Evolutionary conservation across 2,888 invertebrate species (phyloP).

Genomic region (Drosophila aldrichi): DNA sequence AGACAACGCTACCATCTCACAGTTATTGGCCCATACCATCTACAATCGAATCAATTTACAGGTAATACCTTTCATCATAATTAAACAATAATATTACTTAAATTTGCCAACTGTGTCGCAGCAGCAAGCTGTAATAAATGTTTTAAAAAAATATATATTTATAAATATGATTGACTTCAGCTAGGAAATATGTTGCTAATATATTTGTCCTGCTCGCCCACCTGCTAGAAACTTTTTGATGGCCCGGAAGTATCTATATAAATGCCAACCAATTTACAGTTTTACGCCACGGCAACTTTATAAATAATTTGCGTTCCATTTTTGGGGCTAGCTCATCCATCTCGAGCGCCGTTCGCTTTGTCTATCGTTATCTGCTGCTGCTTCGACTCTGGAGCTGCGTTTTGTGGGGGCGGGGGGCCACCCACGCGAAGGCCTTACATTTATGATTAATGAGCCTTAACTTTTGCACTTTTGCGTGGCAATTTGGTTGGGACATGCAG

Average conservation of each 20-base stretch:
- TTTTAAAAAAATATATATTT: too few species aligned
- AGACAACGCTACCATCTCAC: too few species aligned
- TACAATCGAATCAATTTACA: too few species aligned
- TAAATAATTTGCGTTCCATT: constrained; percentile 60
- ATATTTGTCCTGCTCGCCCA: neutral
- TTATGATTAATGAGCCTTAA: constrained; percentile 81
- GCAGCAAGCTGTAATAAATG: neutral
- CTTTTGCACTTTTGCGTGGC: constrained; percentile 76
- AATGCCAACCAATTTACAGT: constrained; percentile 74
- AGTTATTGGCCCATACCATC: too few species aligned
- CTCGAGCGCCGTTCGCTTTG: constrained; percentile 36
- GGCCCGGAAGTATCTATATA: constrained; percentile 41
- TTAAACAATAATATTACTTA: neutral
- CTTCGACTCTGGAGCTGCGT: neutral
- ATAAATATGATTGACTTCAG: constrained; percentile 35
- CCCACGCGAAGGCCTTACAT: constrained; percentile 65
- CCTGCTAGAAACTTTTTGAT: constrained; percentile 32
- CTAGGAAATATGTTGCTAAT: constrained; percentile 9
- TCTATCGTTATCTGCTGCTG: constrained; percentile 20
- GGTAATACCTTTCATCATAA: neutral
- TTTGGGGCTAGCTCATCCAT: constrained; percentile 55
- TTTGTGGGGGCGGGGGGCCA: constrained; percentile 16
- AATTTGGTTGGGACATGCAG: constrained; percentile 41
- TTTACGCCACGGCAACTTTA: constrained; percentile 60
- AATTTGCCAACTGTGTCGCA: neutral